Evolutionary conservation across 2,797 vertebrate genomes (phyloP).

Genomic region (Bradypodion pumilum): DNA sequence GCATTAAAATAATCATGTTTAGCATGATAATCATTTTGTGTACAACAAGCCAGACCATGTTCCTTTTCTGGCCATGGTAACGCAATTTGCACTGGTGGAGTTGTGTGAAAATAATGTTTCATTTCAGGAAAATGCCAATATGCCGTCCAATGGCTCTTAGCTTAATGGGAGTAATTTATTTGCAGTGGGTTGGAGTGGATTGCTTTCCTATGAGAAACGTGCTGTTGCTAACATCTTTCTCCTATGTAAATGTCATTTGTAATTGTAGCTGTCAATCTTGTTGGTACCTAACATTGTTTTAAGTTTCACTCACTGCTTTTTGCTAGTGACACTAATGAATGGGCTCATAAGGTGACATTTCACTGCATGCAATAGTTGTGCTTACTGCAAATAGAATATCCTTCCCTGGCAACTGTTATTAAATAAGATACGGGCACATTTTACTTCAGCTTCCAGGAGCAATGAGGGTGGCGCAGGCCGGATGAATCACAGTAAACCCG

Average conservation of each 20-base stretch:
- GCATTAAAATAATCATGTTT: neutral
- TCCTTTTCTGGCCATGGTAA: neutral
- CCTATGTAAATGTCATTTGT: conserved; percentile 10
- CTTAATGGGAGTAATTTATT: neutral
- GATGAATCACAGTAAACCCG: too few relatives aligned
- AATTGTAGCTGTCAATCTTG: neutral
- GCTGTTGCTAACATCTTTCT: conserved; percentile 1
- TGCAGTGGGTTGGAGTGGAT: neutral
- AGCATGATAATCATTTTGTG: neutral
- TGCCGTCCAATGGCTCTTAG: neutral
- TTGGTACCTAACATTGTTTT: neutral
- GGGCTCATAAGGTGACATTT: neutral
- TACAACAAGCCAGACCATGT: neutral
- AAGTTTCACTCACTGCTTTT: neutral
- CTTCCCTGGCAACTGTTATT: neutral
- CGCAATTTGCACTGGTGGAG: neutral
- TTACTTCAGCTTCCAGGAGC: too few relatives aligned
- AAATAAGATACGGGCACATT: too few relatives aligned
- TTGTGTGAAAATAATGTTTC: neutral
- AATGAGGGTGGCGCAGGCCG: too few relatives aligned
- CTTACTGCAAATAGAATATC: neutral
- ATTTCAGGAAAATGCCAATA: conserved; percentile 16
- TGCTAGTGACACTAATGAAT: neutral
- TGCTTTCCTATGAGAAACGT: conserved; percentile 15
- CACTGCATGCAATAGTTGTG: neutral